These are phyloP conservation scores for Phalanger gymnotis DNA, from an alignment of 2,797 vertebrate genomes.

Conservation along the genomic window DNA sequence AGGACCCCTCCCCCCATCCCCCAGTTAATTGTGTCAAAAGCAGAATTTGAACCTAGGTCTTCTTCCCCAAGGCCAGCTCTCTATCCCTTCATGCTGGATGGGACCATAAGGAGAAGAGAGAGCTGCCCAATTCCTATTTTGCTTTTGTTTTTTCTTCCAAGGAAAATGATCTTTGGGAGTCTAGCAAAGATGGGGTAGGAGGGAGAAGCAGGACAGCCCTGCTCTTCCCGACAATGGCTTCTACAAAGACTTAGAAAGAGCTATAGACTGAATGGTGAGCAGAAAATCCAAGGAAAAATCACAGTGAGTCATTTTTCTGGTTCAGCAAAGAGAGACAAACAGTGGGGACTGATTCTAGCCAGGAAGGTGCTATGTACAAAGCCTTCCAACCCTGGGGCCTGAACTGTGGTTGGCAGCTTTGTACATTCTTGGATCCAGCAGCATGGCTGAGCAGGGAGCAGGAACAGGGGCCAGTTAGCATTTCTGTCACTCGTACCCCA, in stretches of 20 bases:
- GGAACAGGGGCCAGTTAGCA: neutral
- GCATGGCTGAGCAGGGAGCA: neutral
- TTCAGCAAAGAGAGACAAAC: neutral
- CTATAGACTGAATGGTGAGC: neutral
- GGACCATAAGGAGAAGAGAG: neutral
- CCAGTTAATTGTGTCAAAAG: neutral
- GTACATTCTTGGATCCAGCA: neutral
- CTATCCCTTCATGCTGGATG: neutral
- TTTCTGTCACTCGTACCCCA: neutral
- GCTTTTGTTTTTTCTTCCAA: neutral
- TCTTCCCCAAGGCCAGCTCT: neutral
- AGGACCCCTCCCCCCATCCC: neutral
- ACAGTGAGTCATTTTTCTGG: neutral
- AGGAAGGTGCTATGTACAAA: neutral
- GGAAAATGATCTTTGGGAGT: neutral
- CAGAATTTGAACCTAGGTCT: neutral
- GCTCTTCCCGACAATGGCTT: neutral
- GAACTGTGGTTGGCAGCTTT: neutral
- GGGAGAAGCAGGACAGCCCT: neutral
- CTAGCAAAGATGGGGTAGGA: neutral
- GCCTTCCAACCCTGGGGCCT: neutral
- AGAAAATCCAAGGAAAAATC: neutral
- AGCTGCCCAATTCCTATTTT: neutral
- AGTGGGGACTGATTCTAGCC: neutral
- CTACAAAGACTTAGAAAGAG: neutral